Base-by-base conservation (phyloP, 2,888 invertebrate species). In the Mystacides longicornis region DNA sequence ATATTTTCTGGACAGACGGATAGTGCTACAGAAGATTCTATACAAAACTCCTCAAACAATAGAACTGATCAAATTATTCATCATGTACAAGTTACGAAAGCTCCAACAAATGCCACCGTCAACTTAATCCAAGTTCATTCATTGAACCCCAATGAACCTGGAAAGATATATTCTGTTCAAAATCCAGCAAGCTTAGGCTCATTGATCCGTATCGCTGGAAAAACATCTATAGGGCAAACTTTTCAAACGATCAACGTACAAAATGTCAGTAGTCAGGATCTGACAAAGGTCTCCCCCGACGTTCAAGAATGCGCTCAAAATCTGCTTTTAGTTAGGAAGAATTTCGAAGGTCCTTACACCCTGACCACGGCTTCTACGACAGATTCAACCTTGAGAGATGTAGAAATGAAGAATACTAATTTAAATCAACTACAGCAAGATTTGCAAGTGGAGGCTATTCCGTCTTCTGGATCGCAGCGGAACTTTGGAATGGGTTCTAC, bases 101-200 rank as follows among this genome's bases (percentile, higher is more conserved):
- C 56, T 3, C 49, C 57, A 2, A 55, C 58, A 18, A 59, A 58
- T 23, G 31, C 52, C 14, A 60, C 62, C 0, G 49, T 62, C 18
- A 62, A 62, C 42, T 42, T 62, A 46, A 62, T 62, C 18, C 62
- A 62, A 55, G 60, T 62, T 1, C 60, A 62, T 43, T 58, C 60
- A 2, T 48, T 60, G 42, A 58, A 58, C 46, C 51, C 57, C 2
- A 49, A 33, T 9, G 57, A 57, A 23, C 55, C 55, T 16, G 60
- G 59, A 14, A 62, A 62, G 42, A 52, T 62, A 46, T 62, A 54
- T 43, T 54, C 57, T 1, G 60, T 62, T 4, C 62, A 60, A 46
- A 62, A 60, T 27, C 51, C 60, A 21, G 55, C 60, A 4, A 54
- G 54, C n/a, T 37, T 62, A 9, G 51, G 52, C 18, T 60, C 60